These are phyloP conservation scores for Typhlichthys subterraneus DNA, from an alignment of 2,797 vertebrate species.

Conservation along the genomic window DNA sequence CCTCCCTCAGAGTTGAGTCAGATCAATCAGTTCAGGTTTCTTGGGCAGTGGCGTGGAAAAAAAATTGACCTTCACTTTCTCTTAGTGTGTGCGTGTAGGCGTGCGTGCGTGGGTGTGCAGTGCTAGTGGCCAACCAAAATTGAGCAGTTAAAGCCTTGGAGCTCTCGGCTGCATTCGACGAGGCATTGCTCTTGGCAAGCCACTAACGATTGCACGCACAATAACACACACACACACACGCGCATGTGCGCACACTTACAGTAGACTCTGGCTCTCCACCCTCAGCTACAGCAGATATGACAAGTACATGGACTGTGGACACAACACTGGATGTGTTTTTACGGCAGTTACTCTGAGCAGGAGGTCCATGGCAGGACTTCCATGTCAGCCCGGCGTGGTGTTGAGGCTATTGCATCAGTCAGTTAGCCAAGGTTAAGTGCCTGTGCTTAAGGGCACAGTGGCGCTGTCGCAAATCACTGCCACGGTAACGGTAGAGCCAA, in stretches of 20 bases:
- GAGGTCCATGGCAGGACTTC: conserved; percentile 53
- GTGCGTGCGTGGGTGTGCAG: conserved; percentile 6
- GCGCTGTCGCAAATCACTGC: conserved; percentile 45
- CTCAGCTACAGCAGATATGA: conserved; percentile 54
- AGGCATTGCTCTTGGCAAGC: conserved; percentile 54
- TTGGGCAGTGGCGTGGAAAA: conserved; percentile 76
- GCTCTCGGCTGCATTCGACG: conserved; percentile 53
- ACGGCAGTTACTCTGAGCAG: conserved; percentile 69
- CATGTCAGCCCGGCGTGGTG: conserved; percentile 69
- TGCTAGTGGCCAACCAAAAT: conserved; percentile 46
- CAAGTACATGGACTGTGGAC: conserved; percentile 56
- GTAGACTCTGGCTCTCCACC: conserved; percentile 22
- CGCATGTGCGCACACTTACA: not conserved
- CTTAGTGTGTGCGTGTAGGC: not conserved
- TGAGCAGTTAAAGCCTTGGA: conserved; percentile 62
- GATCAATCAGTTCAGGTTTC: conserved; percentile 80
- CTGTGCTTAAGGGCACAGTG: conserved; percentile 74
- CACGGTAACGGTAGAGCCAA: conserved; percentile 29
- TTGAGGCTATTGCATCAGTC: conserved; percentile 72
- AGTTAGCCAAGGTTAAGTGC: conserved; percentile 76
- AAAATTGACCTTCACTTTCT: conserved; percentile 77
- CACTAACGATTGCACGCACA: conserved; percentile 42
- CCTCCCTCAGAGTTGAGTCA: conserved; percentile 60
- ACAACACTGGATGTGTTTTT: conserved; percentile 57
- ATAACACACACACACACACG: conserved; percentile 12